Evolutionary conservation across 2,113 vertebrate genomes (phyloP).

Genomic region (Melanerpes formicivorus): DNA sequence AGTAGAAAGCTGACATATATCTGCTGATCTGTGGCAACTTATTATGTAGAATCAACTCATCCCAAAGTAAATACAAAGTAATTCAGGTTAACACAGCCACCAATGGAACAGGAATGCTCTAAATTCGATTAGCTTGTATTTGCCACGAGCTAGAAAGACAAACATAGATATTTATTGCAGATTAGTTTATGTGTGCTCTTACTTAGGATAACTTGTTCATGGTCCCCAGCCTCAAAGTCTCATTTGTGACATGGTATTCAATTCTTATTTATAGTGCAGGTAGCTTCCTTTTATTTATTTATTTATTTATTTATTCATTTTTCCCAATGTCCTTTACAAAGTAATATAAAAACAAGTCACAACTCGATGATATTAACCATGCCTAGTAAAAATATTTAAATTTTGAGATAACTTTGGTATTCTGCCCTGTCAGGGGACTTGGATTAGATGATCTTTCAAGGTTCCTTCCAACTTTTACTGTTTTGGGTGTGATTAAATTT

Average conservation of each 20-base stretch:
- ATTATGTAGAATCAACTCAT: background rate
- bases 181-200: background rate
- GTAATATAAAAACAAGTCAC: rapidly evolving
- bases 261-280: background rate
- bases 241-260: background rate
- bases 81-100: background rate
- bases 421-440: too few species aligned
- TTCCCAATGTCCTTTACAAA: background rate
- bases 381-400: background rate
- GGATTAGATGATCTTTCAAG: too few species aligned
- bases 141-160: background rate
- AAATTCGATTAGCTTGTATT: background rate
- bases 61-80: background rate
- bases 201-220: background rate
- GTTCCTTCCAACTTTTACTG: too few species aligned
- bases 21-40: background rate
- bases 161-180: background rate
- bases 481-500: background rate
- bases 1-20: background rate
- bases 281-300: background rate
- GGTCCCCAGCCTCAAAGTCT: background rate
- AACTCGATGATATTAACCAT: background rate
- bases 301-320: rapidly evolving
- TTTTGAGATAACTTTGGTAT: background rate
- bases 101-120: background rate